Evolutionary conservation across 2,888 invertebrate species (phyloP).

Genomic region (Blera fallax): DNA sequence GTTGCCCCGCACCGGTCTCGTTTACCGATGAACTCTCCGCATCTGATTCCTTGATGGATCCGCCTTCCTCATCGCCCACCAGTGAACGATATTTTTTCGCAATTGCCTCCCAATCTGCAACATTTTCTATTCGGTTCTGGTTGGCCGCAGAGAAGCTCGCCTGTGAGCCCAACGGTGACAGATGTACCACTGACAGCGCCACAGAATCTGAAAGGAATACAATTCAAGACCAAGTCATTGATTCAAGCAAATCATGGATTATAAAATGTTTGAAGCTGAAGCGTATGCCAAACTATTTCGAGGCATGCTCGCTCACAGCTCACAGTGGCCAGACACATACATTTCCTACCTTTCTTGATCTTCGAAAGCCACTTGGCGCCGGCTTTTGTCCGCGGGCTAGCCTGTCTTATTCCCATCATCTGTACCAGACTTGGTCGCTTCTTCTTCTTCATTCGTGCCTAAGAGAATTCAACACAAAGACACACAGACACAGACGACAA

Average conservation of each 20-base stretch:
- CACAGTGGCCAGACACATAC: conserved; percentile 82
- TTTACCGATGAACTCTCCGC: conserved; percentile 80
- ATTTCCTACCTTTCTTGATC: conserved; percentile 90
- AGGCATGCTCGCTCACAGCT: conserved; percentile 49
- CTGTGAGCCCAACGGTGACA: conserved; percentile 93
- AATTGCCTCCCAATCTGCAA: conserved; percentile 95
- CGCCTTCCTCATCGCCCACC: conserved; percentile 85
- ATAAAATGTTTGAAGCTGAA: conserved; percentile 49
- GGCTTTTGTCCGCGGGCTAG: conserved; percentile 92
- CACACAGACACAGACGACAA: conserved; percentile 63
- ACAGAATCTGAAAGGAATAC: conserved; percentile 85
- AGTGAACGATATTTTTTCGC: conserved; percentile 93
- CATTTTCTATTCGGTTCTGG: conserved; percentile 91
- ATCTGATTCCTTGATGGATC: conserved; percentile 81
- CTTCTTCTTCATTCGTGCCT: conserved; percentile 86
- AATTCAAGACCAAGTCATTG: conserved; percentile 59
- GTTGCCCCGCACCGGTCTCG: conserved; percentile 75
- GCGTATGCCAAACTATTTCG: conserved; percentile 25
- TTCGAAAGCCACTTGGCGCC: conserved; percentile 95
- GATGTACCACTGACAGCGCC: conserved; percentile 89
- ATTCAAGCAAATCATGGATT: not conserved
- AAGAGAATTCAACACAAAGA: conserved; percentile 66
- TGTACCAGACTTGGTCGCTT: conserved; percentile 92
- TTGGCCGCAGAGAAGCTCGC: conserved; percentile 89
- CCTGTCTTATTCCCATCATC: conserved; percentile 89